Base-by-base conservation (phyloP, 1,140 invertebrate genomes). In the Metopolophium dirhodum region DNA sequence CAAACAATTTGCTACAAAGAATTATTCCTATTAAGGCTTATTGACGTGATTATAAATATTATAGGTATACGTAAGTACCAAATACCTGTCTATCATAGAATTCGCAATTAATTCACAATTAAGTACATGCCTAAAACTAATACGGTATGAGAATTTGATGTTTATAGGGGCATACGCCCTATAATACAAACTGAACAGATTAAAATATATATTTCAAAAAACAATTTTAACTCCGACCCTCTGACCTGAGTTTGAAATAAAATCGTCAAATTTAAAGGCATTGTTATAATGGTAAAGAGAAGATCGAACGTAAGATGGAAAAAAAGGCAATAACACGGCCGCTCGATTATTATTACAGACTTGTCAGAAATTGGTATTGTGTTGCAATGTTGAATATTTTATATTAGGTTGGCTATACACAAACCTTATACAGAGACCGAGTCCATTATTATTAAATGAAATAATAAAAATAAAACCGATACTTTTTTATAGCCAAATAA, bases 401-500 rank as follows among this genome's bases (percentile, higher is more conserved):
- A 88, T 88, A 57, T 54, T 89, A 89, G 49, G 49, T 54, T 51
- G 51, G 49, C n/a, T 57, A 37, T 35, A 35, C 49, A 89, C 87
- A 37, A 57, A 89, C 51, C 87, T 57, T 57, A 54, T 89, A 45
- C 23, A 49, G 57, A 35, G 37, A n/a, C 68, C 61, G 14, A 82
- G 91, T 92, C 77, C 91, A 85, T 93, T 86, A 85, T 93, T 57
- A 93, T 93, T 85, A 85, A 93, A 93, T 86, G 82, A 85, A 85
- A 90, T 68, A 61, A 68, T 61, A 68, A 68, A 49, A 91, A 61
- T 47, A 68, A 47, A 91, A 83, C 90, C 68, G 45, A 83, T 92
- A 83, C 20, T 83, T 54, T 93, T 93, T 93, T 93, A 93, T 93
- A 93, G 91, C n/a, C 91, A 85, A 93, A 93, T 86, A 85, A 93